Conservation (phyloP, 2,113 vertebrate genomes). For the Thermophis baileyi region DNA sequence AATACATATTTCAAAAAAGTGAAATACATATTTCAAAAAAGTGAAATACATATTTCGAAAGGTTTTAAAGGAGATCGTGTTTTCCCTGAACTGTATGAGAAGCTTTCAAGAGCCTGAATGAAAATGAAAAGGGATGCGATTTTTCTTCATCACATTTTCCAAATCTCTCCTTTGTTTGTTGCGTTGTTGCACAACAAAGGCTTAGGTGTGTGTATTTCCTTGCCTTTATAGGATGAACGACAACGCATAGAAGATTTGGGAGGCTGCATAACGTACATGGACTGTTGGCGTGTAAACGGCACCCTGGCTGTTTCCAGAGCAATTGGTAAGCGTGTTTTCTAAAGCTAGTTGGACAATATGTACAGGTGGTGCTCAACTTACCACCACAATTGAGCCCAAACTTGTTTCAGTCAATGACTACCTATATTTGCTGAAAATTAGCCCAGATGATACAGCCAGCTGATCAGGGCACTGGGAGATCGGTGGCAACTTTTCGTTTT, state of each 20-base stretch:
- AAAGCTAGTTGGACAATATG: neutral
- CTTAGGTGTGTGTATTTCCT: neutral
- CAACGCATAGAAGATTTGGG: constrained; percentile 88
- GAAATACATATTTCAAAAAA: no score
- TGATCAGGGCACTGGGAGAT: neutral
- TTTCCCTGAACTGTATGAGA: neutral
- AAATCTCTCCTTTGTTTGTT: neutral
- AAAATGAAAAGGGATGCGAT: no score
- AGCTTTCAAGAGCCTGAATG: neutral
- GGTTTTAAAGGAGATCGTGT: neutral
- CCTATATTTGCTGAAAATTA: neutral
- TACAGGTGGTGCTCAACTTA: neutral
- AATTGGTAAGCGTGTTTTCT: constrained; percentile 77
- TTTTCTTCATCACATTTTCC: neutral
- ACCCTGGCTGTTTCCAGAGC: constrained; percentile 96
- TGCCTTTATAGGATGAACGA: constrained; percentile 82
- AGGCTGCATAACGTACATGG: constrained; percentile 88
- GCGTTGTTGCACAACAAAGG: neutral
- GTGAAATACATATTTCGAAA: no score
- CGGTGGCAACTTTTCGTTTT: neutral
- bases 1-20: no score
- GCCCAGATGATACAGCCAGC: neutral
- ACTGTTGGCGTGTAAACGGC: constrained; percentile 97
- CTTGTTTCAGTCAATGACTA: no score
- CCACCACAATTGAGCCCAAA: neutral